Base-by-base conservation (phyloP, 2,797 vertebrate species). In the Melopsittacus undulatus region DNA sequence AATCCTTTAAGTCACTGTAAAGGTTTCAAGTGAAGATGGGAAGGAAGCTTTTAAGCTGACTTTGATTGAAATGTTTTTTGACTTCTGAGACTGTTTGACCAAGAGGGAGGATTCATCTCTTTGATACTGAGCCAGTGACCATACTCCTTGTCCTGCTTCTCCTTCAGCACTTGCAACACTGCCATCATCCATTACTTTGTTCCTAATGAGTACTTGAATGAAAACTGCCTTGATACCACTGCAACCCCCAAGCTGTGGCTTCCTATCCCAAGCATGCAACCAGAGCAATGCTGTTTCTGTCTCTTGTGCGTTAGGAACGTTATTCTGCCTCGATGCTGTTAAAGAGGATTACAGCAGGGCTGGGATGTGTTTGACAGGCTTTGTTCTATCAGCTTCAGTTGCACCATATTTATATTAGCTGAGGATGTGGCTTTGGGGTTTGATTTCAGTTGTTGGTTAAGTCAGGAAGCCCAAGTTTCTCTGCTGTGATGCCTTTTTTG, bases 391-490 rank as follows among this genome's bases (percentile, higher is more conserved):
- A 76, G 43, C 77, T 79, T 84, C 70, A 32, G 17, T 78, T 72
- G 48, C 69, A 77, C 68, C 20, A 3, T 94, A 38, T 79, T 94
- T 94, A 20, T 90, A 13, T 87, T 90, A 89, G 51, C 63, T 64
- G 59, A 88, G 88, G 88, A 93, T 84, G 89, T 94, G 94, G 89
- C 78, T 94, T 89, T 78, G 79, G 54, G 46, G 57, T 92, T 80
- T 95, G 62, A 83, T 94, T 93, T 88, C 72, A 42, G 34, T 45
- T 92, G 32, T 17, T 90, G 74, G 73, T 83, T 68, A 76, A 87
- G 45, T 88, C 69, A 91, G 83, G 67, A 94, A 92, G 63, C 51
- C 36, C 3, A 51, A 54, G 38, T 78, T 91, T 91, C 49, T 91
- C 54, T 67, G 32, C 67, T 73, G 45, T 32, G 62, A 57, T 77